These are phyloP conservation scores for Halictus rubicundus DNA, from an alignment of 1,140 invertebrate genomes.

Conservation along the genomic window DNA sequence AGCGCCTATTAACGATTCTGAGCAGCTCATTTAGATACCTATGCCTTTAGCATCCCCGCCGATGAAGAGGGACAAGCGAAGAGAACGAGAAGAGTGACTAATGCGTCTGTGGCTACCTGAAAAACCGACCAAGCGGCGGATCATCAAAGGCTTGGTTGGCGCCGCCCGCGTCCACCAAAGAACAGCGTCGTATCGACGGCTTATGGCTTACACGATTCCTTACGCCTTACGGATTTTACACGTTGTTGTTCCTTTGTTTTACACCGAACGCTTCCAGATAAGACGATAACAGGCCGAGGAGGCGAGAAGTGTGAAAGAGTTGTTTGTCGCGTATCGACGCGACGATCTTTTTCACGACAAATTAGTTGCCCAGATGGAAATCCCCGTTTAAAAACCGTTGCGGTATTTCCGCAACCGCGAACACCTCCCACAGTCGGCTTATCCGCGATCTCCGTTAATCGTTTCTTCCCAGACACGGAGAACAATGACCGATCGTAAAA, in stretches of 20 bases:
- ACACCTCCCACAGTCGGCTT: constrained; percentile 13
- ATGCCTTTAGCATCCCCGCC: constrained; percentile 36
- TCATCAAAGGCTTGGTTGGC: constrained; percentile 80
- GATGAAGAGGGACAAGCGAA: constrained; percentile 42
- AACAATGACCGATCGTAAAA: constrained; percentile 30
- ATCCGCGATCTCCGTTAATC: constrained; percentile 37
- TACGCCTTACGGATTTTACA: constrained; percentile 43
- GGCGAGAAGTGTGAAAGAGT: constrained; percentile 5
- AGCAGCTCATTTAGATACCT: constrained; percentile 79
- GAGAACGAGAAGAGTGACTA: constrained; percentile 78
- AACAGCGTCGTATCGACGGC: constrained; percentile 39
- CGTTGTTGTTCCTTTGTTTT: constrained; percentile 41
- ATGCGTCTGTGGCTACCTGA: constrained; percentile 81
- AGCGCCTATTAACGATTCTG: constrained; percentile 76
- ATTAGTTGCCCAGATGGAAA: neutral
- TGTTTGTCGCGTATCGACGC: constrained; percentile 18
- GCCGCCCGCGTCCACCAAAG: constrained; percentile 67
- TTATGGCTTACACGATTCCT: constrained; percentile 39
- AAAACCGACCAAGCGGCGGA: constrained; percentile 75
- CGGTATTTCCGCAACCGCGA: neutral
- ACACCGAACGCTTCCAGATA: constrained; percentile 9
- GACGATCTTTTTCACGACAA: constrained; percentile 2
- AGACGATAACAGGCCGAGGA: neutral
- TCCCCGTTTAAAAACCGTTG: neutral
- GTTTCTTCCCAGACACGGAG: constrained; percentile 8